Conservation (phyloP, 2,113 vertebrate species). For the Perccottus glenii region DNA sequence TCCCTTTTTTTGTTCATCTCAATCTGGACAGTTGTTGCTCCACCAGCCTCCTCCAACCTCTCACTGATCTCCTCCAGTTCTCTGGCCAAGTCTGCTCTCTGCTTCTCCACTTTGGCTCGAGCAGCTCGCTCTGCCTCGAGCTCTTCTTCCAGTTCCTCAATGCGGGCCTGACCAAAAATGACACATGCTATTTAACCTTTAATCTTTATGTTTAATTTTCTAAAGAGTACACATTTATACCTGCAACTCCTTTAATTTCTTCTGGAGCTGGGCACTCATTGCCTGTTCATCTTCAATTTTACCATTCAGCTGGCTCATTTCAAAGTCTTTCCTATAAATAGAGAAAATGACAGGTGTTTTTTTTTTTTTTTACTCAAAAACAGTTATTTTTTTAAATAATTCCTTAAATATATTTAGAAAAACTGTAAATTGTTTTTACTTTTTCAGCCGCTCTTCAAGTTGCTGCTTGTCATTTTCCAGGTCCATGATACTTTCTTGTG, state of each 20-base stretch:
- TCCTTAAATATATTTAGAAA: not conserved
- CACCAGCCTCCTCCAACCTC: constrained; percentile 81
- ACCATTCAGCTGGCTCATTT: constrained; percentile 57
- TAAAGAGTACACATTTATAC: constrained; percentile 18
- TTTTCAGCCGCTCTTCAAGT: constrained; percentile 69
- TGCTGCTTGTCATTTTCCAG: constrained; percentile 73
- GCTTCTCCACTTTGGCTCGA: constrained; percentile 81
- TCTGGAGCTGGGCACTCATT: constrained; percentile 61
- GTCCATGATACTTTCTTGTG: constrained; percentile 67
- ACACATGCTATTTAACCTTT: too few relatives aligned
- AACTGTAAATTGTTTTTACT: constrained; percentile 45
- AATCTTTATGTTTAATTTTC: not conserved
- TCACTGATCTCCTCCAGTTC: constrained; percentile 83
- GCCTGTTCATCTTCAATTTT: constrained; percentile 69
- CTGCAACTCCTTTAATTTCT: constrained; percentile 74
- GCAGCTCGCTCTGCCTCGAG: constrained; percentile 79
- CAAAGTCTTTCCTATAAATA: constrained; percentile 71
- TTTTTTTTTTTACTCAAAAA: too few relatives aligned
- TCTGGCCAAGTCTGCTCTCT: constrained; percentile 78
- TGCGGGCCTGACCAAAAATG: constrained; percentile 21
- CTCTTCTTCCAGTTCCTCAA: constrained; percentile 76
- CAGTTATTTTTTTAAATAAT: not conserved
- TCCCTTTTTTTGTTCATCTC: constrained; percentile 84
- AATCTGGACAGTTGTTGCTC: constrained; percentile 78
- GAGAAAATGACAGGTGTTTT: not conserved